phyloP scores from a whole-genome alignment of 2,113 vertebrate species.

The Desmodus rotundus region DNA sequence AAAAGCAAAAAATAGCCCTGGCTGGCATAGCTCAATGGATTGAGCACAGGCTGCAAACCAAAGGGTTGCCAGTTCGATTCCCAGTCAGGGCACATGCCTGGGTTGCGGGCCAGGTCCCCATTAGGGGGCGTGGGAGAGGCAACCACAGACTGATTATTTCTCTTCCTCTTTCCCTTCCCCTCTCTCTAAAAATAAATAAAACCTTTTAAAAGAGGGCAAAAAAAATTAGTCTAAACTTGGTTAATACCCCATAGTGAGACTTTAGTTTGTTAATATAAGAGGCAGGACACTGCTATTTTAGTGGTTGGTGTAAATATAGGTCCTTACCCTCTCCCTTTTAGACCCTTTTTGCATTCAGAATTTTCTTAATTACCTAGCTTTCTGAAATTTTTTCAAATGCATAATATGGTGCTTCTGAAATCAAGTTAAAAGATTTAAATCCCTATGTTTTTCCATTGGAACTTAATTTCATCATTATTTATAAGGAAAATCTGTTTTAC shows the following conservation, averaged over 20 bases:
- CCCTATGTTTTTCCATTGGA: background rate
- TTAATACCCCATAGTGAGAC: background rate
- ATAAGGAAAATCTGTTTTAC: conserved; percentile 66
- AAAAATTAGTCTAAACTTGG: background rate
- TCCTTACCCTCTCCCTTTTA: background rate
- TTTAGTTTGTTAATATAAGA: conserved; percentile 4
- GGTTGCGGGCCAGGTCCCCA: no score
- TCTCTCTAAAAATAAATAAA: no score
- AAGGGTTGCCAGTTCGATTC: no score
- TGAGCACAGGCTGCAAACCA: no score
- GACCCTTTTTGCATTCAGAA: background rate
- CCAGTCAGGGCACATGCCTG: no score
- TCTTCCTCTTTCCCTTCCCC: no score
- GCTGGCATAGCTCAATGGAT: no score
- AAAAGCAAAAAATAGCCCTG: background rate
- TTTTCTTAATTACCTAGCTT: conserved; percentile 5
- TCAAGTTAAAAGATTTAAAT: background rate
- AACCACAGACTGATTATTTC: no score
- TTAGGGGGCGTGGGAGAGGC: no score
- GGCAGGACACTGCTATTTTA: background rate
- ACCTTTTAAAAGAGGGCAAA: background rate
- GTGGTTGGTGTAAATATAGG: background rate
- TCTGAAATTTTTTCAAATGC: conserved; percentile 18
- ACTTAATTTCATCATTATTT: conserved; percentile 39
- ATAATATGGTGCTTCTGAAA: background rate